Evolutionary conservation across 1,140 invertebrate genomes (phyloP), one percentile per base, ranked within the genome.

Genomic region (Stratiolaelaps scimitus): DNA sequence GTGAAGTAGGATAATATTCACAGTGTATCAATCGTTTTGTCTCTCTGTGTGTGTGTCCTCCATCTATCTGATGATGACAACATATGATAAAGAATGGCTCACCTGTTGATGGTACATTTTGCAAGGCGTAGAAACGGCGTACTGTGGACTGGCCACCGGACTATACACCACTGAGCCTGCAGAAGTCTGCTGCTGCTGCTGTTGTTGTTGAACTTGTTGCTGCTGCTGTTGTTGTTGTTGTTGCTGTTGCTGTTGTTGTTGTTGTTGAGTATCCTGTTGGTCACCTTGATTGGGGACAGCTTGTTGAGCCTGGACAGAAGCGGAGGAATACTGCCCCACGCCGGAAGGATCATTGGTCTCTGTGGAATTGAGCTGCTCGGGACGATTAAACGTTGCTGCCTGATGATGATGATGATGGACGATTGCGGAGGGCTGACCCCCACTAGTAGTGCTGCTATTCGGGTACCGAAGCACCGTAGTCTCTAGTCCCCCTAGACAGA

Each of bases 381-480:
- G 34, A 40, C 53, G 53, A 23, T 60, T 60, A 34, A 60, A 60
- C 15, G 15, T 40, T 40, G 34, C 10, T 40, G 34, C 26, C 23
- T 60, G 53, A 23, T 60, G 53, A 34, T 60, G 53, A 20, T 60
- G 53, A 23, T 60, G 53, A 34, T 60, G 53, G 15, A 60, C 53
- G 23, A 60, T 60, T 10, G 53, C 26, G 2, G 53, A 60, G 13
- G 53, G 26, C 20, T 60, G 53, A 60, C 34, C 34, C 34, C 34
- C 34, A 40, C 34, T 60, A 48, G 47, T 23, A 23, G 17, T 60
- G 53, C 23, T 34, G 34, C 15, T 60, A 26, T 15, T 29, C 17
- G 53, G 53, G 23, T 60, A 60, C 53, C 53, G 53, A 13, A 60
- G 23, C 23, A 60, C 53, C 13, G 53, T 60, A 34, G 15, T 60